Base-by-base conservation (phyloP, 2,113 vertebrate genomes). In the Suricata suricatta region DNA sequence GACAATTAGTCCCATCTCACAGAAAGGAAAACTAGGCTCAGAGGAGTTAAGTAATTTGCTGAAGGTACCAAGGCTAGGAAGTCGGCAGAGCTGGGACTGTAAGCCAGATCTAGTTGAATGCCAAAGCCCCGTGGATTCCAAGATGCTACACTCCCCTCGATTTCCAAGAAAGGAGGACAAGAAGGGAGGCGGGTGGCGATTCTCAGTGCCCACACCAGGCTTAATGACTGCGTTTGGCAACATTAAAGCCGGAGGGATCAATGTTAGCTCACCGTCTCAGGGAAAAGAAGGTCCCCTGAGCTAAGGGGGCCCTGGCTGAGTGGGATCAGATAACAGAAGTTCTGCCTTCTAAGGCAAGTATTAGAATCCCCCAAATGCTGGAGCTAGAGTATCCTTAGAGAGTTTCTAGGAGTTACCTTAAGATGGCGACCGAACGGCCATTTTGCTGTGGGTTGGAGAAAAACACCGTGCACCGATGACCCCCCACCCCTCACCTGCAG, bases 321-420 rank as follows among this genome's bases (percentile, higher is more conserved):
- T 29, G 60, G 82, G 23, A 33, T 60, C 19, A 82, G 60, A 23
- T 33, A 7, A 35, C 27, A 15, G 50, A 54, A 87, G 38, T 64
- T 96, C 47, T n/a, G 31, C 47, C 68, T 95, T 89, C 84, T 69
- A 77, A 92, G 25, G 66, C 60, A 96, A 86, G 35, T 92, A 54
- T 29, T 89, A 92, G 86, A 89, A 44, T 83, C 38, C n/a, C 68
- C 68, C 35, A 29, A 72, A 52, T 12, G 35, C 69, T 72, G 85
- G 74, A 82, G 44, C 57, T 63, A 64, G 25, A 17, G 50, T 87
- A 10, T 68, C 47, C 63, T n/a, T 76, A 64, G 60, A 60, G 63
- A 69, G 14, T 12, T 50, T 57, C 25, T 41, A 41, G 6, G 41
- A 41, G 5, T 41, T 41, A 41, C 41, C 41, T 41, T 41, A 41